Evolutionary conservation across 2,888 invertebrate species (phyloP).

Genomic region (Xestia rhomboidea): DNA sequence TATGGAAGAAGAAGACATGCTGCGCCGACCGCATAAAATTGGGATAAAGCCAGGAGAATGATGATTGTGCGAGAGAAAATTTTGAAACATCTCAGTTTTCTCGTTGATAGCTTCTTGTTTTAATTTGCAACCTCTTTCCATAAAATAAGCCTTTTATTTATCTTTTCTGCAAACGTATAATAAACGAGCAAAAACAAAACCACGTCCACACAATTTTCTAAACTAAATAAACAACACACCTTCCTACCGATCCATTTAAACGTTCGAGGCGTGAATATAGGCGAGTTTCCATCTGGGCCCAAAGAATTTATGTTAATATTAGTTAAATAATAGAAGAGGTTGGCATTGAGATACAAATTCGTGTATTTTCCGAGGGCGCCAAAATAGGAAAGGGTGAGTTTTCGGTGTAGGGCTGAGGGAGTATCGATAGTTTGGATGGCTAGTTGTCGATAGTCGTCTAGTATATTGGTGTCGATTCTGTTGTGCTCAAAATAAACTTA

Average conservation of each 20-base stretch:
- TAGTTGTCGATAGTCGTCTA: conserved; percentile 39
- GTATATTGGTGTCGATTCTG: too few relatives aligned
- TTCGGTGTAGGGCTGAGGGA: conserved; percentile 59
- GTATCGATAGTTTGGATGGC: conserved; percentile 53
- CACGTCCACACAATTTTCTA: not conserved
- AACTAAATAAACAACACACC: conserved; percentile 31
- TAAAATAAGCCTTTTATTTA: not conserved
- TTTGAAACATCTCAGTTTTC: not conserved
- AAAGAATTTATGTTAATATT: conserved; percentile 76
- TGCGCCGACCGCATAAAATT: too few relatives aligned
- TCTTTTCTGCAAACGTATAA: not conserved
- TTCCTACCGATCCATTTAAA: conserved; percentile 45
- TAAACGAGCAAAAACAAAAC: not conserved
- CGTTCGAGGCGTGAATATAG: conserved; percentile 57
- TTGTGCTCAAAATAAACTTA: too few relatives aligned
- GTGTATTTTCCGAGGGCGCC: conserved; percentile 68
- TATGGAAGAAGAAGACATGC: too few relatives aligned
- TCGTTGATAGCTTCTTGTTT: not conserved
- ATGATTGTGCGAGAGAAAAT: too few relatives aligned
- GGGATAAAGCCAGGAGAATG: too few relatives aligned
- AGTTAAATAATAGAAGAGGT: conserved; percentile 78
- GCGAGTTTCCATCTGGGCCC: conserved; percentile 67
- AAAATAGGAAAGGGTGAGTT: conserved; percentile 74
- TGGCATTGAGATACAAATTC: conserved; percentile 80
- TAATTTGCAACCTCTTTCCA: not conserved